Percentiles rank a stretch among this genome's conserved stretches.
These are phyloP conservation scores for Cryptus viduatorius DNA, from an alignment of 2,888 invertebrate species.

Conservation along the genomic window DNA sequence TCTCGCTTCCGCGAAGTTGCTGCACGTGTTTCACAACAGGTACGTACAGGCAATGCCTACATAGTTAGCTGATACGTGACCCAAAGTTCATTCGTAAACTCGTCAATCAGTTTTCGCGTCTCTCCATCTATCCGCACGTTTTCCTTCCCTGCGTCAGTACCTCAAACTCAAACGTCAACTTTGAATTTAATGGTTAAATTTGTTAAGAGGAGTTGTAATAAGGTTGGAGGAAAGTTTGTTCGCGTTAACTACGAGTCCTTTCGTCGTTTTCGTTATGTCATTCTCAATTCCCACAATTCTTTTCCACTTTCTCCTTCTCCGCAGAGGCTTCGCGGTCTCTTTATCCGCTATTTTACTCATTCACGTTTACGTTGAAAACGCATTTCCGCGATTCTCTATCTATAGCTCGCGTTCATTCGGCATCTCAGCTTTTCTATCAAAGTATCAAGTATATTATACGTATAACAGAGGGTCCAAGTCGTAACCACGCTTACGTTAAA, in stretches of 20 bases:
- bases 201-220: conserved; percentile 81
- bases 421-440: conserved; percentile 32
- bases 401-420: conserved; percentile 27
- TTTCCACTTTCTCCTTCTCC: conserved; percentile 26
- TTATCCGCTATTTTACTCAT: conserved; percentile 54
- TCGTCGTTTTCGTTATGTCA: conserved; percentile 55
- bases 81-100: conserved; percentile 57
- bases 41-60: not conserved
- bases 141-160: conserved; percentile 59
- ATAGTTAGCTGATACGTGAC: conserved; percentile 45
- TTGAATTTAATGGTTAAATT: conserved; percentile 80
- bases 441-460: not conserved
- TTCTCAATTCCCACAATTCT: conserved; percentile 46
- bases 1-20: conserved; percentile 3
- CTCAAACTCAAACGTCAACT: conserved; percentile 80
- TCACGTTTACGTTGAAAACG: conserved; percentile 23
- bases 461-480: conserved; percentile 21
- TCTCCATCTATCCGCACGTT: conserved; percentile 8
- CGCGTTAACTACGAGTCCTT: conserved; percentile 67
- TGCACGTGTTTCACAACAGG: not conserved
- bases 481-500: conserved; percentile 48
- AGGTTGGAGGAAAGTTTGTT: conserved; percentile 79
- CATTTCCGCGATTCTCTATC: conserved; percentile 8
- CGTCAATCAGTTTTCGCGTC: conserved; percentile 49
- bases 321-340: conserved; percentile 48